Evolutionary conservation across 2,888 invertebrate genomes (phyloP).

Genomic region (Lithosia quadra): DNA sequence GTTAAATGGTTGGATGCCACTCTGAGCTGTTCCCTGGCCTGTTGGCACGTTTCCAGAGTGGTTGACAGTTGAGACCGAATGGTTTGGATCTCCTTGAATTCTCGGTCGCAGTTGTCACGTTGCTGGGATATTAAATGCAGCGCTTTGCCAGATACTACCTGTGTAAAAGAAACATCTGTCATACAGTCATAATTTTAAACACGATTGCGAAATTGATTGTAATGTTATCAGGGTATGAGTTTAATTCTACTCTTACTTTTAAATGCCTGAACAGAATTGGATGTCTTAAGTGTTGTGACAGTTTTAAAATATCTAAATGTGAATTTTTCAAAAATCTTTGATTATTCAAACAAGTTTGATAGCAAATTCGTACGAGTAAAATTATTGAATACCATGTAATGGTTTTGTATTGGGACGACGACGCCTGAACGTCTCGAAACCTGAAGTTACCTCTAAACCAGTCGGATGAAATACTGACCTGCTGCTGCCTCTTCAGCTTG

Average conservation of each 20-base stretch:
- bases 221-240: too few species aligned
- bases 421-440: not conserved
- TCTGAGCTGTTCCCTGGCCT: slow-evolving; percentile 91
- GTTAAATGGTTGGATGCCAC: slow-evolving; percentile 94
- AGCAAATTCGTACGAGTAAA: too few species aligned
- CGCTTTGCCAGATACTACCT: slow-evolving; percentile 97
- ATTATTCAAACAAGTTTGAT: too few species aligned
- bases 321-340: too few species aligned
- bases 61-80: slow-evolving; percentile 90
- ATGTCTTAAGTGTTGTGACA: too few species aligned
- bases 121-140: slow-evolving; percentile 97
- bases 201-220: too few species aligned
- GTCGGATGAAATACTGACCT: slow-evolving; percentile 63
- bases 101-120: slow-evolving; percentile 94
- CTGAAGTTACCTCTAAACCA: not conserved
- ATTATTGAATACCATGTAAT: too few species aligned
- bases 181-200: too few species aligned
- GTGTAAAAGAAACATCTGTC: slow-evolving; percentile 25
- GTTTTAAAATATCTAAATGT: too few species aligned
- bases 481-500: slow-evolving; percentile 92
- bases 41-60: slow-evolving; percentile 90
- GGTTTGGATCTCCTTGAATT: slow-evolving; percentile 92
- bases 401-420: too few species aligned
- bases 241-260: too few species aligned
- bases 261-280: too few species aligned